These are phyloP conservation scores for Orthosia incerta DNA, from an alignment of 2,888 invertebrate species.

Conservation along the genomic window DNA sequence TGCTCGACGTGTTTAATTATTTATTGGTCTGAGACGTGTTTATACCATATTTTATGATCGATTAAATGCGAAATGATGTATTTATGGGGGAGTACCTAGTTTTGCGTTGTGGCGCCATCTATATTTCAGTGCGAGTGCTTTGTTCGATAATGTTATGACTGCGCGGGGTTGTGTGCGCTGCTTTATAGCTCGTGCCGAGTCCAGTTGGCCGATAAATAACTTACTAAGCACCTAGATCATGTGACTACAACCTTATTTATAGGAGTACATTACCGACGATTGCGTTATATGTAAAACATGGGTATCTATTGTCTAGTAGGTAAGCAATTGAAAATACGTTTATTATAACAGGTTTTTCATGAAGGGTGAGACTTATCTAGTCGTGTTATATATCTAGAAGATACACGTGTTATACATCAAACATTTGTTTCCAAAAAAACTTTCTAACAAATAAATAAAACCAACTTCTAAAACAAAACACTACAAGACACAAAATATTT, in stretches of 20 bases:
- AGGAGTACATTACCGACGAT: conserved; percentile 56
- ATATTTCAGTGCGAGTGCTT: conserved; percentile 71
- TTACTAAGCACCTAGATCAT: conserved; percentile 72
- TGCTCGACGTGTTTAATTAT: conserved; percentile 72
- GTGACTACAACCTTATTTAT: conserved; percentile 70
- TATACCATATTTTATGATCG: conserved; percentile 81
- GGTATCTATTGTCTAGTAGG: conserved; percentile 24
- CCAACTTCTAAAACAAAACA: too few species aligned
- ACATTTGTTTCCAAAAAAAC: too few species aligned
- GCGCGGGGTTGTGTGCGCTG: conserved; percentile 65
- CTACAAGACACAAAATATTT: too few species aligned
- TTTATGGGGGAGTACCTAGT: conserved; percentile 80
- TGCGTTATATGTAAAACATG: conserved; percentile 39
- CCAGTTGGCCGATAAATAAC: conserved; percentile 72
- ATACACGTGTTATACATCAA: not conserved
- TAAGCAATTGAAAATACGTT: not conserved
- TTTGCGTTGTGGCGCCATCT: conserved; percentile 77
- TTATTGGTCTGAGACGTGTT: conserved; percentile 75
- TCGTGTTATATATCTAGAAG: not conserved
- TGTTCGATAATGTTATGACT: conserved; percentile 69
- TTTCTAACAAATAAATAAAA: too few species aligned
- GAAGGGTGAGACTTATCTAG: not conserved
- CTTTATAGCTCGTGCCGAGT: conserved; percentile 72
- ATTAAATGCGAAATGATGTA: conserved; percentile 80
- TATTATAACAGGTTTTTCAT: not conserved